Percentiles rank a stretch among this genome's conserved stretches.
These are phyloP conservation scores for Ardeotis arabs DNA, from an alignment of 2,113 vertebrate species.

Conservation along the genomic window DNA sequence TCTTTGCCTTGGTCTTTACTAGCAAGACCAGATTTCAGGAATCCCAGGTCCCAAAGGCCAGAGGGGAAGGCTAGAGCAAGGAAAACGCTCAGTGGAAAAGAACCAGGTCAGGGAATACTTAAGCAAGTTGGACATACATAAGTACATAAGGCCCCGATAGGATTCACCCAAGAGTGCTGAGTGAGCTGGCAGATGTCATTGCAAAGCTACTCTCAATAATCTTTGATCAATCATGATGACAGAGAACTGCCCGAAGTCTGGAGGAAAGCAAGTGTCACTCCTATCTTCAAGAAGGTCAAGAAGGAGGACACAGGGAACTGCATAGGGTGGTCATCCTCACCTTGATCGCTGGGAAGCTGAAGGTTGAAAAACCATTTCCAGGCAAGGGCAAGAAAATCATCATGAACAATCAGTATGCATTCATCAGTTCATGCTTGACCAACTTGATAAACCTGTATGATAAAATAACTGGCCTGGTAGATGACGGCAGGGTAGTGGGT, in stretches of 20 bases:
- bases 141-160: not conserved
- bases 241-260: not conserved
- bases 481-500: not conserved
- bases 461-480: not conserved
- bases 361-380: not conserved
- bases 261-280: not conserved
- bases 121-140: not conserved
- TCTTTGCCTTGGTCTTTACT: not conserved
- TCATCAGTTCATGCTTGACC: not conserved
- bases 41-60: not conserved
- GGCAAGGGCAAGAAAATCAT: not conserved
- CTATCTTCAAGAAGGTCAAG: not conserved
- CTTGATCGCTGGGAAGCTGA: not conserved
- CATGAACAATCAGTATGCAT: not conserved
- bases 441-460: not conserved
- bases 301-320: not conserved
- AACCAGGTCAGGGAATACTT: not conserved
- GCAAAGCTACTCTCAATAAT: not conserved
- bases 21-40: not conserved
- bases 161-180: not conserved
- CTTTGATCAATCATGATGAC: not conserved
- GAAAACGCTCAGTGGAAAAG: not conserved
- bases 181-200: not conserved
- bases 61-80: not conserved
- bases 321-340: not conserved